Evolutionary conservation across 1,140 invertebrate species (phyloP).

Genomic region (Lepidurus couesii): DNA sequence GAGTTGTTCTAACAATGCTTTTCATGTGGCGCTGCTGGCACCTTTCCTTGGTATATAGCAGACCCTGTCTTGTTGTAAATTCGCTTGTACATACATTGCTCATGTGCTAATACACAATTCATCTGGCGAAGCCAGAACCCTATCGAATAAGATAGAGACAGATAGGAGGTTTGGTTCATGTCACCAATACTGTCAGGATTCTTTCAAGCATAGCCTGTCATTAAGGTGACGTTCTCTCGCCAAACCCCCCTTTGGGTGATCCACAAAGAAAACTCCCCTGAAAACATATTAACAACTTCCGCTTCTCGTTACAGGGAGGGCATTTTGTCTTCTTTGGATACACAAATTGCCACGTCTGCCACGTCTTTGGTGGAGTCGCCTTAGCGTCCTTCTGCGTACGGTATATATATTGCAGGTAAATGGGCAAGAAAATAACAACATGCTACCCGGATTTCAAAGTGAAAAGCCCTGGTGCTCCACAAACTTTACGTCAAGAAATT

Average conservation of each 20-base stretch:
- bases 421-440: not conserved
- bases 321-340: not conserved
- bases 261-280: not conserved
- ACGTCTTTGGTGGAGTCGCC: not conserved
- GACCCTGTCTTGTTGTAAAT: not conserved
- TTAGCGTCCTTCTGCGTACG: not conserved
- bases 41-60: not conserved
- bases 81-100: not conserved
- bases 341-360: not conserved
- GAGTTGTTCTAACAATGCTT: constrained; percentile 2
- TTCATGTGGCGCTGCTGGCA: not conserved
- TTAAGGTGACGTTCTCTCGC: constrained; percentile 18
- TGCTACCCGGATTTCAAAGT: not conserved
- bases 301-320: constrained; percentile 12
- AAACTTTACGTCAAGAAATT: too few relatives aligned
- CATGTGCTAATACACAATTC: not conserved
- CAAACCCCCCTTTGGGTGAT: not conserved
- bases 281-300: constrained; percentile 22
- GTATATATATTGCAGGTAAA: not conserved
- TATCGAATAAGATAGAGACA: not conserved
- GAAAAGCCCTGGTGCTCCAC: too few relatives aligned
- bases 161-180: constrained; percentile 7
- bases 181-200: constrained; percentile 22
- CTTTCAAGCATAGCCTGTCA: constrained; percentile 1
- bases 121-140: not conserved